Conservation (phyloP, 2,113 vertebrate species). For the Podarcis muralis region DNA sequence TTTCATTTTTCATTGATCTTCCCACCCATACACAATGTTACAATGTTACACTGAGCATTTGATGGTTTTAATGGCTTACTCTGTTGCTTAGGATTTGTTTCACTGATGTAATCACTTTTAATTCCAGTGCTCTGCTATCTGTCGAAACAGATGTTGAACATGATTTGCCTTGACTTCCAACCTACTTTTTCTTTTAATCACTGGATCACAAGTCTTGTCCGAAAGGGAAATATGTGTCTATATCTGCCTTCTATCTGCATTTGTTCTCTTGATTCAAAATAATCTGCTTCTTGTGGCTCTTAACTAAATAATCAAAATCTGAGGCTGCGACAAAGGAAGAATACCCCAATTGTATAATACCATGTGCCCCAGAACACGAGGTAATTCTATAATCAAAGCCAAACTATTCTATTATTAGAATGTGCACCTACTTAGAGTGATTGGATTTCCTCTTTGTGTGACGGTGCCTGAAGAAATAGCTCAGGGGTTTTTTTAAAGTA, state of each 20-base stretch:
- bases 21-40: neutral
- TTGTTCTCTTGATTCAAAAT: slow-evolving; percentile 36
- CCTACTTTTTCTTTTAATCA: neutral
- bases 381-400: slow-evolving; percentile 76
- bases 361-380: slow-evolving; percentile 56
- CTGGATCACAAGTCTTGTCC: neutral
- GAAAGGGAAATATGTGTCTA: neutral
- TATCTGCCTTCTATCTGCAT: slow-evolving; percentile 39
- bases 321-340: neutral
- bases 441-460: slow-evolving; percentile 72
- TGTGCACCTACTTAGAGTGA: slow-evolving; percentile 63
- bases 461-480: slow-evolving; percentile 42
- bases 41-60: neutral
- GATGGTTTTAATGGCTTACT: neutral
- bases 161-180: neutral
- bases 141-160: neutral
- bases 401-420: slow-evolving; percentile 49
- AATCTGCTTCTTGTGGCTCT: slow-evolving; percentile 49
- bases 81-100: neutral
- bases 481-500: neutral
- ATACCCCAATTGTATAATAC: slow-evolving; percentile 58
- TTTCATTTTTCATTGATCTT: neutral
- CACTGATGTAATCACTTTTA: neutral
- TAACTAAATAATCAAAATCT: slow-evolving; percentile 44
- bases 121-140: neutral